These are phyloP conservation scores for Metopolophium dirhodum DNA, from an alignment of 1,140 invertebrate species.

Conservation along the genomic window DNA sequence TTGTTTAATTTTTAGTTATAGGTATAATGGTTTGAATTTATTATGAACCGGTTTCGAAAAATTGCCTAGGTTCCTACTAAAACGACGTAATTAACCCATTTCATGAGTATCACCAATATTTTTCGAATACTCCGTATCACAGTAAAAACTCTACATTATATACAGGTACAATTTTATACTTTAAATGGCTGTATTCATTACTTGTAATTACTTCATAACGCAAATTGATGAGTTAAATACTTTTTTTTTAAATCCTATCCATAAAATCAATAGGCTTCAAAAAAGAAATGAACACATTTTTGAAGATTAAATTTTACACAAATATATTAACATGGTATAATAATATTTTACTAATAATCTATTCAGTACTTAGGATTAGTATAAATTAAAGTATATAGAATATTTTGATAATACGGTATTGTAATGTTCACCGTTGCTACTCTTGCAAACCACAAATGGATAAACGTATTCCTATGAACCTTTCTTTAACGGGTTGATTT, in stretches of 20 bases:
- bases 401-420: neutral
- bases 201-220: no score
- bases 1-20: neutral
- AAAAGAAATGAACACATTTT: neutral
- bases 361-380: no score
- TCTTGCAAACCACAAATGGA: neutral
- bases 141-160: neutral
- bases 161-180: neutral
- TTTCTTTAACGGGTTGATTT: neutral
- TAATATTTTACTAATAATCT: no score
- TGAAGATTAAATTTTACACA: neutral
- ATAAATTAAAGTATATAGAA: no score
- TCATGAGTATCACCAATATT: neutral
- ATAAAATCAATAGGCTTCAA: no score
- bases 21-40: neutral
- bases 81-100: slow-evolving; percentile 14
- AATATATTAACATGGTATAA: neutral
- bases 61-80: neutral
- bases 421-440: neutral
- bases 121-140: neutral
- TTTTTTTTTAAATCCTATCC: neutral
- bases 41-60: slow-evolving; percentile 12
- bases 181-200: neutral
- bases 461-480: neutral
- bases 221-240: neutral